Conservation (phyloP, 2,888 invertebrate species). For the Eumerus sabulonum region DNA sequence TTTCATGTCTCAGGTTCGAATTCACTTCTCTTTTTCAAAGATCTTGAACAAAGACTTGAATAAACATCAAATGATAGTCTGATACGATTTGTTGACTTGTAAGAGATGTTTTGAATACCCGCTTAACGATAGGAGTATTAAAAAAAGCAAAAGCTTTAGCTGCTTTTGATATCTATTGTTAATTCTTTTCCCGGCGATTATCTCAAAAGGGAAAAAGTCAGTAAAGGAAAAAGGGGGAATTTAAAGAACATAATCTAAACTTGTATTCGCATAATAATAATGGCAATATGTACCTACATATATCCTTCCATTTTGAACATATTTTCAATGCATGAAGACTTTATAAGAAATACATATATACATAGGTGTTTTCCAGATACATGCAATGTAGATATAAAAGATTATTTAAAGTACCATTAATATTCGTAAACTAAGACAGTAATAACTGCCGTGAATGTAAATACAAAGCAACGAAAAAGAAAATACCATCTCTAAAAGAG, state of each 20-base stretch:
- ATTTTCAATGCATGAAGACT: too few species aligned
- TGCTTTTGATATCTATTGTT: constrained; percentile 50
- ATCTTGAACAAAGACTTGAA: constrained; percentile 43
- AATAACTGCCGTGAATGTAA: too few species aligned
- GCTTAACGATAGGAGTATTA: constrained; percentile 56
- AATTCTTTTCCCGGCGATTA: constrained; percentile 60
- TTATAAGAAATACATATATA: too few species aligned
- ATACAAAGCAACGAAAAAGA: constrained; percentile 15
- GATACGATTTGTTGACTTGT: constrained; percentile 57
- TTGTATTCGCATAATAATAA: too few species aligned
- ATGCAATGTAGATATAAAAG: too few species aligned
- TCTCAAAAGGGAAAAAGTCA: constrained; percentile 41
- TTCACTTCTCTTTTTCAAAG: constrained; percentile 47
- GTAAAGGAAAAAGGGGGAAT: constrained; percentile 36
- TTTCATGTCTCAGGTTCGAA: constrained; percentile 34
- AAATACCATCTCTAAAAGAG: constrained; percentile 30
- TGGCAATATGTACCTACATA: too few species aligned
- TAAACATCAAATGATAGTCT: constrained; percentile 54
- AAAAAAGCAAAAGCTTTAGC: constrained; percentile 36
- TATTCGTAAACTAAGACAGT: too few species aligned
- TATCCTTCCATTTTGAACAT: too few species aligned
- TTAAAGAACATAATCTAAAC: constrained; percentile 46
- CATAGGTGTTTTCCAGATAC: too few species aligned
- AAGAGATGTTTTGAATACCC: constrained; percentile 52
- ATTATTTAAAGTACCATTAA: too few species aligned